These are phyloP conservation scores for Ivindomyrus marchei DNA, from an alignment of 2,113 vertebrate genomes.

Conservation along the genomic window DNA sequence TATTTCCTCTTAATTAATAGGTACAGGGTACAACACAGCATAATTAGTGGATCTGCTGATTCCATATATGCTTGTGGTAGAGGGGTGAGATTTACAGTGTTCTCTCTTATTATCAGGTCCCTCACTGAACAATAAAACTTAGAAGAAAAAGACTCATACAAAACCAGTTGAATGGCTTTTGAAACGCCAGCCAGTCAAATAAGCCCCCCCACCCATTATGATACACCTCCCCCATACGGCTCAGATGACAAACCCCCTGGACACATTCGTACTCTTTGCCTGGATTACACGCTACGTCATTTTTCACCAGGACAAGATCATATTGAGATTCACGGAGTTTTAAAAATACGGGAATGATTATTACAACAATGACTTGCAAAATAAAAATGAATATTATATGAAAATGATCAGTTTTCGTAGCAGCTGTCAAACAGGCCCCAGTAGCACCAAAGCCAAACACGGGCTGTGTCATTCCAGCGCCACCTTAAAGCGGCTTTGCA, in stretches of 20 bases:
- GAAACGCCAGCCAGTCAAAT: neutral
- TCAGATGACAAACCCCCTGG: neutral
- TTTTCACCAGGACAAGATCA: neutral
- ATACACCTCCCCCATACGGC: neutral
- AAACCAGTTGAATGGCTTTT: neutral
- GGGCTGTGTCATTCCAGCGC: neutral
- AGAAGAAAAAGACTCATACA: conserved; percentile 6
- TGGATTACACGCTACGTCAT: neutral
- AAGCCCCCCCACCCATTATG: neutral
- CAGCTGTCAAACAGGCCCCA: neutral
- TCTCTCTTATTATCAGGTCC: conserved; percentile 34
- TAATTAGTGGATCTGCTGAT: conserved; percentile 6
- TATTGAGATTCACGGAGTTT: neutral
- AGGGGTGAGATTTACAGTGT: conserved; percentile 2
- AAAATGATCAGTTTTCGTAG: neutral
- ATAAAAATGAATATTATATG: neutral
- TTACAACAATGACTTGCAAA: neutral
- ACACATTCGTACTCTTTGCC: neutral
- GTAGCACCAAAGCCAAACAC: neutral
- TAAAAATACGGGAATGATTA: neutral
- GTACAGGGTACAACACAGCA: neutral
- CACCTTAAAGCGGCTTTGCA: neutral
- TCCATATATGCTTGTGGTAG: neutral
- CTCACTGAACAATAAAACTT: conserved; percentile 35
- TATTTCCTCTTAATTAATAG: neutral